Conservation (phyloP, 2,113 vertebrate species). For the Microtus montanus region DNA sequence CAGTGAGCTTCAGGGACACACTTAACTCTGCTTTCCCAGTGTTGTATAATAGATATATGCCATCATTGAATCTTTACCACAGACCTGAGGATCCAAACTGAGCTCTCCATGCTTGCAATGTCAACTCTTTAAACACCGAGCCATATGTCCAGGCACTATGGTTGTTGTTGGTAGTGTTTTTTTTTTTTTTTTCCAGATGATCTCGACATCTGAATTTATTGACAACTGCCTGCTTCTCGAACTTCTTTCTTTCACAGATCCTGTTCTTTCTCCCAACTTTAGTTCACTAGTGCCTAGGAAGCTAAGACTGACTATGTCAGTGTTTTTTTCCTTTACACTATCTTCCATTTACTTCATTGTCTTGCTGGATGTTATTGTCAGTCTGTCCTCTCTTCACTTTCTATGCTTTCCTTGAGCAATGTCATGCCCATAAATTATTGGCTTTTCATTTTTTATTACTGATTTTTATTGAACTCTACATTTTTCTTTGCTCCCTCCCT, state of each 20-base stretch:
- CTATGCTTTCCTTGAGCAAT: neutral
- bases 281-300: neutral
- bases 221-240: neutral
- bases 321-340: neutral
- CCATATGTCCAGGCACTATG: neutral
- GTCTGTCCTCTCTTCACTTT: neutral
- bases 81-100: neutral
- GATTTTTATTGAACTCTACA: no score
- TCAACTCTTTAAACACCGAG: neutral
- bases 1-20: neutral
- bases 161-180: neutral
- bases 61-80: neutral
- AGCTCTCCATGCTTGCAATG: neutral
- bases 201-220: conserved; percentile 1
- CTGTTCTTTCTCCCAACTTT: neutral
- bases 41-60: neutral
- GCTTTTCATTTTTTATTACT: no score
- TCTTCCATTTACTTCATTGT: conserved; percentile 7
- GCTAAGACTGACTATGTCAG: neutral
- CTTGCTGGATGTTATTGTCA: neutral
- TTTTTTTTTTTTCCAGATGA: conserved; percentile 26
- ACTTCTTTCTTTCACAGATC: neutral
- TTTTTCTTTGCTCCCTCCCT: no score
- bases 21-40: neutral
- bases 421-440: neutral